Evolutionary conservation across 2,888 invertebrate species (phyloP), one percentile per base, ranked within the genome.

Genomic region (Idaea dimidiata): DNA sequence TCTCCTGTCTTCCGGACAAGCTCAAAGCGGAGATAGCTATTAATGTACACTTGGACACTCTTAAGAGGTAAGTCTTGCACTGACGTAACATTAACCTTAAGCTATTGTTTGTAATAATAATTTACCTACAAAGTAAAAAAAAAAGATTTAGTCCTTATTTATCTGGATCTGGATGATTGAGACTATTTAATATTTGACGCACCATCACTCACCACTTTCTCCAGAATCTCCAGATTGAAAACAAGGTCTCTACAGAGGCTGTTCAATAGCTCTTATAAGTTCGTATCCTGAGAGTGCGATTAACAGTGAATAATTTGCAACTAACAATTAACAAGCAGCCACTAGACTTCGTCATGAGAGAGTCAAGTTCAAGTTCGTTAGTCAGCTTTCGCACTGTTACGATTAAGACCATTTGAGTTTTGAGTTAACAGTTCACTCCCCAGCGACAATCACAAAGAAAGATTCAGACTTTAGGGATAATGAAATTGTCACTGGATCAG

Each of bases 1-100:
- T 98, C 77, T 97, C 97, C 82, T 98, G 97, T 93, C 95, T 98
- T 82, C 98, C 98, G 91, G 99, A 99, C 93, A 99, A 99, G 91
- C 94, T 99, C 80, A 99, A 99, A 93, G 99, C 99, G 66, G 99
- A 99, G 93, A 99, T 99, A 83, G 99, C 99, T 82, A 99, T 99
- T 91, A 99, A 99, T 93, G 99, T 99, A 78, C 99, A 99, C 89
- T 94, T 99, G 91, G 99, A 99, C 93, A 99, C 99, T 68, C 94
- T 99, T 86, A 98, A 98, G 90, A 93, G 93, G 93, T 91, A 75
- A 58, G 59, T 43, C 10, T 8, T 10, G 10, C 14, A 7, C 43
- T 43, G 8, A 43, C 10, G 7, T 24, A 5, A 3, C 24, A 24
- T 24, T 5, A 24, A 33, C 14, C 33, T 33, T 10, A 10, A 33